phyloP scores from a whole-genome alignment of 1,140 invertebrate species.

The Phthorimaea operculella region DNA sequence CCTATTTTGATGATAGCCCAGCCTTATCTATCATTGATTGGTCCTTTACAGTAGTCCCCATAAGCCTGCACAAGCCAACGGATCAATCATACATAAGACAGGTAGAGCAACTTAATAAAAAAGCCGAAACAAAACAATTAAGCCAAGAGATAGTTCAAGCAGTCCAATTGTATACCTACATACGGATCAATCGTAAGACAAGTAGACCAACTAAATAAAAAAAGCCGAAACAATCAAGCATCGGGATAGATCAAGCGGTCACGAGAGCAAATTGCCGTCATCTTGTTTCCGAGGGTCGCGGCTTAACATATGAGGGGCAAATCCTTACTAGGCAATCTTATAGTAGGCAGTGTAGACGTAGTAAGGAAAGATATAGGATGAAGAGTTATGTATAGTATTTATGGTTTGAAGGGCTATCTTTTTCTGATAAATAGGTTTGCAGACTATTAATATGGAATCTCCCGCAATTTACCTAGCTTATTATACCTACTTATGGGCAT shows the following conservation, averaged over 20 bases:
- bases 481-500: too few relatives aligned
- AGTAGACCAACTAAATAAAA: not conserved
- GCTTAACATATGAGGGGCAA: conserved; percentile 59
- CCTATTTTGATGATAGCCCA: too few relatives aligned
- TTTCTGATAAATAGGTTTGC: too few relatives aligned
- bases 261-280: conserved; percentile 50
- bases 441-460: too few relatives aligned
- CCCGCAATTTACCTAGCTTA: too few relatives aligned
- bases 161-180: conserved; percentile 25
- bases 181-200: not conserved
- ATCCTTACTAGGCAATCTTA: conserved; percentile 48
- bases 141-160: conserved; percentile 21
- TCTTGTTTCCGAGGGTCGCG: conserved; percentile 53
- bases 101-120: not conserved
- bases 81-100: not conserved
- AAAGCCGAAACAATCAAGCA: conserved; percentile 2
- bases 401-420: too few relatives aligned
- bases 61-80: not conserved
- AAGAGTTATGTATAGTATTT: too few relatives aligned
- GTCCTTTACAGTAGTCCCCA: too few relatives aligned
- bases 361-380: too few relatives aligned
- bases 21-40: too few relatives aligned
- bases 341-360: too few relatives aligned
- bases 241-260: conserved; percentile 31
- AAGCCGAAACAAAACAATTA: conserved; percentile 1